Conservation (phyloP, 2,888 invertebrate species). For the Eupithecia exiguata region DNA sequence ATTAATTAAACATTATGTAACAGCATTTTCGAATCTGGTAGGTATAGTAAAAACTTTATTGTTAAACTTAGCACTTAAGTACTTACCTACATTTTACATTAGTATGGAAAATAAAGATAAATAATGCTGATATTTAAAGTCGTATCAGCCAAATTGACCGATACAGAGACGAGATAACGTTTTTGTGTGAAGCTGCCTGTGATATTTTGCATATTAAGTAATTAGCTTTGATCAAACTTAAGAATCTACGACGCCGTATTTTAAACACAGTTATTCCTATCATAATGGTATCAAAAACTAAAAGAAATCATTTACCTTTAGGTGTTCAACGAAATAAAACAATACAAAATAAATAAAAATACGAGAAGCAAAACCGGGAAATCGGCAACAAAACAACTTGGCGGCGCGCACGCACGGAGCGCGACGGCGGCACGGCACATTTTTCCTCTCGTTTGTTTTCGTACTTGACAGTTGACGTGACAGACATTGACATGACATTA, state of each 20-base stretch:
- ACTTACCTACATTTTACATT: no score
- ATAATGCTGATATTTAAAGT: not conserved
- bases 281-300: not conserved
- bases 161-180: conserved; percentile 20
- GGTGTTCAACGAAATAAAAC: not conserved
- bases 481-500: not conserved
- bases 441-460: not conserved
- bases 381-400: not conserved
- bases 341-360: not conserved
- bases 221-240: conserved; percentile 47
- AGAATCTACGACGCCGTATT: not conserved
- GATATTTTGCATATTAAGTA: conserved; percentile 44
- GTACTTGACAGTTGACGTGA: no score
- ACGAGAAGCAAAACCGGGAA: not conserved
- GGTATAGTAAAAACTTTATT: no score
- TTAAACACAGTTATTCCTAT: not conserved
- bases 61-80: no score
- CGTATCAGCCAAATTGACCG: not conserved
- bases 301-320: not conserved
- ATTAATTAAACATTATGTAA: not conserved
- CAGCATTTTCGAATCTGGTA: not conserved
- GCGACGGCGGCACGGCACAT: no score
- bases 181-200: not conserved
- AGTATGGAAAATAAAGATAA: not conserved
- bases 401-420: no score